Conservation (phyloP, 2,888 invertebrate species). For the Nematopogon swammerdamellus region DNA sequence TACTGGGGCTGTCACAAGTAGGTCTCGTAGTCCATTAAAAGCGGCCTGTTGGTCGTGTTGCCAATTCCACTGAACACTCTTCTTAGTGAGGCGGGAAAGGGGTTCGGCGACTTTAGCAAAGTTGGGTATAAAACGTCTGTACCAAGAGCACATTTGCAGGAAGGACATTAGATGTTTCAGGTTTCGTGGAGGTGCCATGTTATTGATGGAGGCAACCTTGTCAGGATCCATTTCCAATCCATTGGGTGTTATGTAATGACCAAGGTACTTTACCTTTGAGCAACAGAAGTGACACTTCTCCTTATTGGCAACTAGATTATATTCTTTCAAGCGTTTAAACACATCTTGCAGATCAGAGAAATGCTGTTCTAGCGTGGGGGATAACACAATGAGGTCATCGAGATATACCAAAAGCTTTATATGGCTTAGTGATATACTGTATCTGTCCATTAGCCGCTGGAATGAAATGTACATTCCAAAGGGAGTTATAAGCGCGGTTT, state of each 20-base stretch:
- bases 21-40: constrained; percentile 12
- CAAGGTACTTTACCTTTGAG: constrained; percentile 9
- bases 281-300: constrained; percentile 16
- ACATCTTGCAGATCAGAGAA: constrained; percentile 14
- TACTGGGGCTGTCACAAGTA: constrained; percentile 12
- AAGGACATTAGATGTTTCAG: constrained; percentile 12
- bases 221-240: constrained; percentile 12
- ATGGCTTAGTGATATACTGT: too few relatives aligned
- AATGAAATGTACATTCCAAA: too few relatives aligned
- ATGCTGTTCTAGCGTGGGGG: constrained; percentile 13
- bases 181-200: constrained; percentile 11
- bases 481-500: too few relatives aligned
- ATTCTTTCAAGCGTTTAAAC: constrained; percentile 14
- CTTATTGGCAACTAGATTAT: constrained; percentile 16
- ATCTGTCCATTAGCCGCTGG: too few relatives aligned
- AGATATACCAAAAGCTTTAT: constrained; percentile 6
- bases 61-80: constrained; percentile 15
- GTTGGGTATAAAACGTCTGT: constrained; percentile 18
- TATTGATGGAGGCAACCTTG: constrained; percentile 12
- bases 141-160: constrained; percentile 19
- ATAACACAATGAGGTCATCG: constrained; percentile 19
- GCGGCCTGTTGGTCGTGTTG: constrained; percentile 11
- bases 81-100: constrained; percentile 15
- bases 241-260: constrained; percentile 11
- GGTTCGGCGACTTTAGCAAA: constrained; percentile 16